Conservation (phyloP, 92 coral and sea anemone genomes). For the Porites evermanni region DNA sequence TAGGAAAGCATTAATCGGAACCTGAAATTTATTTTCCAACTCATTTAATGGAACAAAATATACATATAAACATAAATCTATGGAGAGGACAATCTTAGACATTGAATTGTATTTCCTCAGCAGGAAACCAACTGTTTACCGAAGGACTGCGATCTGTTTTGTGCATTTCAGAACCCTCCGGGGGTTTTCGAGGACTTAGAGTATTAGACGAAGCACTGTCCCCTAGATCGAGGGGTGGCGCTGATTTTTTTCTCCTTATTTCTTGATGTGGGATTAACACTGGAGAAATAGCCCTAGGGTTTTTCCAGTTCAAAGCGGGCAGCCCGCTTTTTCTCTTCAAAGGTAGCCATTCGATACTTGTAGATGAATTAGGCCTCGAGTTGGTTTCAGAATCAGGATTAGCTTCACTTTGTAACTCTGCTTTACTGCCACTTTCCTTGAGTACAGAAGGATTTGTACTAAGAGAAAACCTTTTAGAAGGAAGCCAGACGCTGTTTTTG, state of each 20-base stretch:
- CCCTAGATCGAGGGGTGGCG: not conserved
- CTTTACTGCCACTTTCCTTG: not conserved
- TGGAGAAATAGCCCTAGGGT: conserved; percentile 24
- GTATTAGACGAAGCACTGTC: not conserved
- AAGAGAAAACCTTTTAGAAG: not conserved
- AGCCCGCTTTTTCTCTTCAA: not conserved
- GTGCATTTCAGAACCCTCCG: conserved; percentile 17
- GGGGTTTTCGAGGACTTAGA: conserved; percentile 14
- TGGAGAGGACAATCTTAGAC: not conserved
- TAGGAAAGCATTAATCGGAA: no score
- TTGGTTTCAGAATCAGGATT: not conserved
- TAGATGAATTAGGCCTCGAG: conserved; percentile 8
- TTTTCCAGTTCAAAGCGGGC: not conserved
- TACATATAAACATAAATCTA: not conserved
- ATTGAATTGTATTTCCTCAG: conserved; percentile 33
- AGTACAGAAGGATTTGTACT: not conserved
- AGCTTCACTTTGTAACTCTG: not conserved
- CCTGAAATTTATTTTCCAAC: no score
- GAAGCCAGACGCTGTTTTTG: not conserved
- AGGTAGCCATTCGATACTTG: not conserved
- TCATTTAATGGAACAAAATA: no score
- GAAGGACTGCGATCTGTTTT: not conserved
- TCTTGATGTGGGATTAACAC: conserved; percentile 2
- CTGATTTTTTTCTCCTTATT: not conserved
- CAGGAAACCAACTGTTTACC: conserved; percentile 42